Conservation (phyloP, 2,888 invertebrate genomes). For the Pseudanteris insignis region DNA sequence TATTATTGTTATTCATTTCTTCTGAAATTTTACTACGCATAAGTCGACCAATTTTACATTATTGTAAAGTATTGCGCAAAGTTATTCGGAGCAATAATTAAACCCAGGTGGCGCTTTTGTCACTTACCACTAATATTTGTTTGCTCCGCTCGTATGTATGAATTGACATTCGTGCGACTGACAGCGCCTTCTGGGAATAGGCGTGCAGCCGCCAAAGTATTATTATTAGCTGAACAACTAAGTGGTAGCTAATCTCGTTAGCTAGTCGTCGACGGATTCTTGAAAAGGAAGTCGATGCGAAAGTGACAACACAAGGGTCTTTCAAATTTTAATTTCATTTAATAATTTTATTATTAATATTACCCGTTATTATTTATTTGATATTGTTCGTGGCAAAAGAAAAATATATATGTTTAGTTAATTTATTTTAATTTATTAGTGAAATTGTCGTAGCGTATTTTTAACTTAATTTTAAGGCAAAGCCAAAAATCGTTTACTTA, state of each 20-base stretch:
- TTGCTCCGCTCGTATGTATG: no score
- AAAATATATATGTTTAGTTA: constrained; percentile 30
- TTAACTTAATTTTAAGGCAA: constrained; percentile 21
- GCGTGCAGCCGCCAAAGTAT: constrained; percentile 24
- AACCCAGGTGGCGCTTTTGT: constrained; percentile 9
- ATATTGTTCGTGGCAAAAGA: no score
- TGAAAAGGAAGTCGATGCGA: constrained; percentile 26
- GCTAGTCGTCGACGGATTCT: constrained; percentile 59
- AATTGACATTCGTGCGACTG: not conserved
- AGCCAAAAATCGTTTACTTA: constrained; percentile 27
- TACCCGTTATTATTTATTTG: no score
- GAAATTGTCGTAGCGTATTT: constrained; percentile 19
- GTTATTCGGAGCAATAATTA: constrained; percentile 27
- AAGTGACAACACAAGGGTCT: constrained; percentile 32
- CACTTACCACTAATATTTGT: no score
- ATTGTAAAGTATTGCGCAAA: constrained; percentile 11
- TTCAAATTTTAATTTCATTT: constrained; percentile 19
- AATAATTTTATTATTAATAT: no score
- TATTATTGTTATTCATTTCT: constrained; percentile 10
- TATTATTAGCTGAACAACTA: constrained; percentile 12
- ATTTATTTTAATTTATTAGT: constrained; percentile 40
- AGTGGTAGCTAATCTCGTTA: constrained; percentile 54
- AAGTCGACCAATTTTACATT: constrained; percentile 4
- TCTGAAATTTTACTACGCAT: constrained; percentile 4
- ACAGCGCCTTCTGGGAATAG: constrained; percentile 3